Evolutionary conservation across 2,888 invertebrate genomes (phyloP).

Genomic region (Clistopyga incitator): DNA sequence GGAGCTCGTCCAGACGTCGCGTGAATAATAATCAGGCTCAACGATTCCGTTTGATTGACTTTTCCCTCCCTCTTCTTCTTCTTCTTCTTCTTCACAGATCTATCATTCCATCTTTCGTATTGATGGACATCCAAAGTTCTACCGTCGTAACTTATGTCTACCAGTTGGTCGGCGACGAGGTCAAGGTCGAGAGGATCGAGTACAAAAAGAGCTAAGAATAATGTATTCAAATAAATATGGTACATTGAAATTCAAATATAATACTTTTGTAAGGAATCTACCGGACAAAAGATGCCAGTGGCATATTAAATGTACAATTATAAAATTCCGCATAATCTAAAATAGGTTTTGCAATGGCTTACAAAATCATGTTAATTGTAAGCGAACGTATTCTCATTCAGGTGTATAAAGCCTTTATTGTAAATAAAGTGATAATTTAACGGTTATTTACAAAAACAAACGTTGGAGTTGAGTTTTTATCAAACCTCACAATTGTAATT

Average conservation of each 20-base stretch:
- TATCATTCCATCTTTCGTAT: conserved; percentile 97
- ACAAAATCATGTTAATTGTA: conserved; percentile 50
- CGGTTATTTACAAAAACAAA: conserved; percentile 37
- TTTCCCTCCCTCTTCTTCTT: conserved; percentile 14
- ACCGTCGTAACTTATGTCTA: conserved; percentile 99
- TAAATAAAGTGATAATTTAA: conserved; percentile 72
- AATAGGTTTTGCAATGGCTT: conserved; percentile 58
- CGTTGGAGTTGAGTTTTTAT: not conserved
- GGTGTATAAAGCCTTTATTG: conserved; percentile 66
- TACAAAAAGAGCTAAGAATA: conserved; percentile 93
- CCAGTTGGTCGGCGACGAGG: conserved; percentile 98
- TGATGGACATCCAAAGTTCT: conserved; percentile 99
- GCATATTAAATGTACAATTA: conserved; percentile 46
- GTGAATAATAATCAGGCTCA: conserved; percentile 1
- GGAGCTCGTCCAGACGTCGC: not conserved
- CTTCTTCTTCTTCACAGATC: conserved; percentile 87
- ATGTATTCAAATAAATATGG: conserved; percentile 2
- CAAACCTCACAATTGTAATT: not conserved
- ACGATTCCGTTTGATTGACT: conserved; percentile 12
- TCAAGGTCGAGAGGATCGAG: conserved; percentile 99
- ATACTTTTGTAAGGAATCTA: conserved; percentile 35
- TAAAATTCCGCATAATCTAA: conserved; percentile 42
- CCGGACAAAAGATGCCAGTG: conserved; percentile 27
- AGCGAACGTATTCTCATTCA: conserved; percentile 61
- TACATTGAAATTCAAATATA: conserved; percentile 44